Conservation (phyloP, 2,797 vertebrate genomes). For the Mormyrops boulengeri region DNA sequence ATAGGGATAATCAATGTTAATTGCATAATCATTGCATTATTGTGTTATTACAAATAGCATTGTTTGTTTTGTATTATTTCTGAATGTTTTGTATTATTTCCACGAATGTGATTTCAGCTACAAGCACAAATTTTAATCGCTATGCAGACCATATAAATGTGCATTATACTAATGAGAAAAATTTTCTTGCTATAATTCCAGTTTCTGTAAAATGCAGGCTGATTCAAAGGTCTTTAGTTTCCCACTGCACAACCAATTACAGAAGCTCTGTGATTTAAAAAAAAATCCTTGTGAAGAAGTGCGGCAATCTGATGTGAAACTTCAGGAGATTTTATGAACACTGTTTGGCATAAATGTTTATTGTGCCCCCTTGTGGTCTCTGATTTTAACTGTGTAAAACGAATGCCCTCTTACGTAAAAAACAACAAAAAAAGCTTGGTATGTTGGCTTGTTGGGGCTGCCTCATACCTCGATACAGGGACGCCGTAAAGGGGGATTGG, state of each 20-base stretch:
- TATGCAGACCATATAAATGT: background rate
- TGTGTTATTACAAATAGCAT: background rate
- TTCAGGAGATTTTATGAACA: background rate
- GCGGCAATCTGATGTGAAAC: background rate
- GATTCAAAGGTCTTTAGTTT: background rate
- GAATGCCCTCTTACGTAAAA: background rate
- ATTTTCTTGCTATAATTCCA: background rate
- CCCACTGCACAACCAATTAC: background rate
- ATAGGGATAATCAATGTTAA: background rate
- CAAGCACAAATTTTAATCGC: background rate
- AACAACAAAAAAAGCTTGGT: background rate
- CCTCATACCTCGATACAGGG: background rate
- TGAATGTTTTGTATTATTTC: too few relatives aligned
- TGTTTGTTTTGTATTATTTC: background rate
- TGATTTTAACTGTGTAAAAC: background rate
- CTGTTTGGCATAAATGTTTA: background rate
- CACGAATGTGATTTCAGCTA: background rate
- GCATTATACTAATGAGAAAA: background rate
- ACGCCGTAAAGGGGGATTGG: background rate
- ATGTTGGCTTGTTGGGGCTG: background rate
- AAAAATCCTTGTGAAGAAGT: background rate
- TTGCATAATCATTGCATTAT: background rate
- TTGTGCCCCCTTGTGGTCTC: background rate
- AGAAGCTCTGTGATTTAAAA: background rate
- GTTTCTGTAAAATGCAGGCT: background rate